Evolutionary conservation across 1,140 invertebrate species (phyloP).

Genomic region (Diabrotica virgifera): DNA sequence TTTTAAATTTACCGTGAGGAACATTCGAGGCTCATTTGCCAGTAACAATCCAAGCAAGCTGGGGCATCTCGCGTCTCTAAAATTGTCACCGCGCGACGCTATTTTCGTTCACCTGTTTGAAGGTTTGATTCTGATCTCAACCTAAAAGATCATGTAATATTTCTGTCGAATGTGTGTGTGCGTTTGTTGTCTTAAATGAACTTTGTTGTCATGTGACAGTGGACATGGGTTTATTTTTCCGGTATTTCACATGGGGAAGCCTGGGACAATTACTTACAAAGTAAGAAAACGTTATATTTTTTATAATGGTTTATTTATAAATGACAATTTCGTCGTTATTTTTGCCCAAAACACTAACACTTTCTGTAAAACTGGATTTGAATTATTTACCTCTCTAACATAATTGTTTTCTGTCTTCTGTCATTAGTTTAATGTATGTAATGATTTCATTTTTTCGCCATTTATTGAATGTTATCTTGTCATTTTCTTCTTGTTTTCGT

Average conservation of each 20-base stretch:
- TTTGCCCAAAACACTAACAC: too few relatives aligned
- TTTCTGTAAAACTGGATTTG: too few relatives aligned
- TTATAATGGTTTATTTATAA: too few relatives aligned
- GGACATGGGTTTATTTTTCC: background rate
- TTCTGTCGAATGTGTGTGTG: constrained; percentile 3
- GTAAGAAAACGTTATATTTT: too few relatives aligned
- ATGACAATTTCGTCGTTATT: too few relatives aligned
- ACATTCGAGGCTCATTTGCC: background rate
- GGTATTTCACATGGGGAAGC: background rate
- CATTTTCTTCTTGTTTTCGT: too few relatives aligned
- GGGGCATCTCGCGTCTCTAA: background rate
- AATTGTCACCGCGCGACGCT: background rate
- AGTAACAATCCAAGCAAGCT: background rate
- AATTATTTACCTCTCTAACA: too few relatives aligned
- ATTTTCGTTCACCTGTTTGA: constrained; percentile 16
- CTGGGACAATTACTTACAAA: too few relatives aligned
- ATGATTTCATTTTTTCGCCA: too few relatives aligned
- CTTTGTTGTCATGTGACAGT: background rate
- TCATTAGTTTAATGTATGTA: too few relatives aligned
- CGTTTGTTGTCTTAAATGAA: background rate
- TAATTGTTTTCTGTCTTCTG: too few relatives aligned
- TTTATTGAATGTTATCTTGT: too few relatives aligned
- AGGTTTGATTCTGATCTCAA: constrained; percentile 8
- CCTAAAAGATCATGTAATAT: constrained; percentile 12
- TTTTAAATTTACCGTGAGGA: background rate